Percentiles rank a stretch among this genome's conserved stretches.
Evolutionary conservation across 2,113 vertebrate species (phyloP).

Genomic region (Hylia prasina): DNA sequence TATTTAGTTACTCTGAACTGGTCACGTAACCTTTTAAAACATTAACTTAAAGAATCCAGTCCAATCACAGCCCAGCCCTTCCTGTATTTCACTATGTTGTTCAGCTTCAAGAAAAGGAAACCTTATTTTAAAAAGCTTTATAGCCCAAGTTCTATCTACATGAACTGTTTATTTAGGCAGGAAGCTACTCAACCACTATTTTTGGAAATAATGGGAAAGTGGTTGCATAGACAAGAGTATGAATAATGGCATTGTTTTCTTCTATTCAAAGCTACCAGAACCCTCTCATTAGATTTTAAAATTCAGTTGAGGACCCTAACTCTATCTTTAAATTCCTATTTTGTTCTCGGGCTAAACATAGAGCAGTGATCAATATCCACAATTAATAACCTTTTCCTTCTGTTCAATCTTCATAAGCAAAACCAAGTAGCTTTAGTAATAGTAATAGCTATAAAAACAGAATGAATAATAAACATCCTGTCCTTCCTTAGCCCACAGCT

Average conservation of each 20-base stretch:
- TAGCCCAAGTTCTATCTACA: neutral
- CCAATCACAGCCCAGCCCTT: conserved; percentile 28
- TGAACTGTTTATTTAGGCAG: conserved; percentile 36
- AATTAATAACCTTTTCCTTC: neutral
- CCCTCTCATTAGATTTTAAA: conserved; percentile 5
- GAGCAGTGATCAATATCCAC: neutral
- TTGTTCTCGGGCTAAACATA: neutral
- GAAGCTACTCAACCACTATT: conserved; percentile 41
- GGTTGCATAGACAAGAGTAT: neutral
- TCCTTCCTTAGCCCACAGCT: neutral
- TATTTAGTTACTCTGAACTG: neutral
- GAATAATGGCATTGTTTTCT: conserved; percentile 29
- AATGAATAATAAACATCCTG: neutral
- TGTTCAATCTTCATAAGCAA: neutral
- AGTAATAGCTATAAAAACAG: neutral
- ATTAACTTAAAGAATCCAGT: neutral
- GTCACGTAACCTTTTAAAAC: conserved; percentile 6
- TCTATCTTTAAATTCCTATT: neutral
- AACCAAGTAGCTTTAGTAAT: neutral
- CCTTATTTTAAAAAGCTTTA: conserved; percentile 7
- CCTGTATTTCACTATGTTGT: neutral
- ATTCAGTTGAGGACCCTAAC: neutral
- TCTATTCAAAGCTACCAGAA: neutral
- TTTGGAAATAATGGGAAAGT: conserved; percentile 50
- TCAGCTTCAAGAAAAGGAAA: conserved; percentile 21